phyloP scores from a whole-genome alignment of 2,797 vertebrate genomes.

The Tapera naevia region DNA sequence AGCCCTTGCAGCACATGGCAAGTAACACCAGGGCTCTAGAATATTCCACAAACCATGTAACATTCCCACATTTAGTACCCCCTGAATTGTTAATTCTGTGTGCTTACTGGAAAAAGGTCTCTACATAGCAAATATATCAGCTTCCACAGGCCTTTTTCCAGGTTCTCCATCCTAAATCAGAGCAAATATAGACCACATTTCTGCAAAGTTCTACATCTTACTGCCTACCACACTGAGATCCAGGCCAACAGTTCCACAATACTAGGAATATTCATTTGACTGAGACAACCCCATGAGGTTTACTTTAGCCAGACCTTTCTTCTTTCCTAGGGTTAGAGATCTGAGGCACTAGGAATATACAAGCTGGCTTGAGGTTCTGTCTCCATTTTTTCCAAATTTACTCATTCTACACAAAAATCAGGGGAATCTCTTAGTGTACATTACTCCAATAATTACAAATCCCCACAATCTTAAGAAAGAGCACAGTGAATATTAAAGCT shows the following conservation, averaged over 20 bases:
- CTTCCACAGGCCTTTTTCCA: not conserved
- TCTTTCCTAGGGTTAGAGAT: not conserved
- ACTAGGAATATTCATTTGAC: not conserved
- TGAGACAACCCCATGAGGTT: rapidly evolving
- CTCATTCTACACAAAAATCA: not conserved
- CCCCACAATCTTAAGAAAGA: not conserved
- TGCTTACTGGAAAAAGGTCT: not conserved
- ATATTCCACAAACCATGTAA: no score
- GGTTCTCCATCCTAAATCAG: not conserved
- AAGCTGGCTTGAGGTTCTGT: not conserved
- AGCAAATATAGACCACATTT: not conserved
- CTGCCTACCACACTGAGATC: not conserved
- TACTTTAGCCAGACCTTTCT: not conserved
- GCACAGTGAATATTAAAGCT: not conserved
- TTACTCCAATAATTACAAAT: not conserved
- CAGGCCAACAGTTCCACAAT: not conserved
- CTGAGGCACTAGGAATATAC: not conserved
- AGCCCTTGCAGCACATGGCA: not conserved
- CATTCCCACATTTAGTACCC: not conserved
- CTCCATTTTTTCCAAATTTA: not conserved
- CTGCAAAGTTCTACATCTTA: not conserved
- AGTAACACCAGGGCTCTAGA: not conserved
- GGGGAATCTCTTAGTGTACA: not conserved
- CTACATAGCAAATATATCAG: not conserved
- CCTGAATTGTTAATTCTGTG: not conserved